phyloP scores from a whole-genome alignment of 37 sponge, comb jelly and placozoan genomes.

The Corticium candelabrum region DNA sequence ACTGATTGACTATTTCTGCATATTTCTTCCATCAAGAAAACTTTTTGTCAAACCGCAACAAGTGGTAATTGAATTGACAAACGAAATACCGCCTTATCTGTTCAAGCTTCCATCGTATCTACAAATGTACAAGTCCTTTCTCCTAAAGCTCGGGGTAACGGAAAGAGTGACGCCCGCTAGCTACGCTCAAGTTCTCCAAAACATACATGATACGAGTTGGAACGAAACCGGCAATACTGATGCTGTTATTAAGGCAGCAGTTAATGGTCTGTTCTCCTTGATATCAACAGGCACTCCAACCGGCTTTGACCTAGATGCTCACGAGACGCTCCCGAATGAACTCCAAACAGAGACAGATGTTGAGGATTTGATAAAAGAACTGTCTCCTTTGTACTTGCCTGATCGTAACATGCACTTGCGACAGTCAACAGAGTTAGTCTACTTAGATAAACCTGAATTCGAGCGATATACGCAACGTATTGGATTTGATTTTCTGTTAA shows the following conservation, averaged over 20 bases:
- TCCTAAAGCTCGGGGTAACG: background rate
- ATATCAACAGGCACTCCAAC: no score
- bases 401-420: background rate
- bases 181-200: background rate
- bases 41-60: no score
- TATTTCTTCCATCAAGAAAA: no score
- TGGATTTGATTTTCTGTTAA: background rate
- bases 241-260: background rate
- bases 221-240: background rate
- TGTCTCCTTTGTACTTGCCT: background rate
- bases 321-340: no score
- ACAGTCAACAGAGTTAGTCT: background rate
- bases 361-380: background rate
- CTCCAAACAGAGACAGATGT: no score
- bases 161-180: background rate
- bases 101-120: background rate
- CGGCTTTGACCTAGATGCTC: no score
- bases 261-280: background rate
- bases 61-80: background rate
- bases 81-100: slow-evolving; percentile 2
- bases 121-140: background rate
- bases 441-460: background rate
- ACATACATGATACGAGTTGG: background rate
- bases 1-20: no score
- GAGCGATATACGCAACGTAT: background rate